Evolutionary conservation across 2,888 invertebrate genomes (phyloP).

Genomic region (Notodonta ziczac): DNA sequence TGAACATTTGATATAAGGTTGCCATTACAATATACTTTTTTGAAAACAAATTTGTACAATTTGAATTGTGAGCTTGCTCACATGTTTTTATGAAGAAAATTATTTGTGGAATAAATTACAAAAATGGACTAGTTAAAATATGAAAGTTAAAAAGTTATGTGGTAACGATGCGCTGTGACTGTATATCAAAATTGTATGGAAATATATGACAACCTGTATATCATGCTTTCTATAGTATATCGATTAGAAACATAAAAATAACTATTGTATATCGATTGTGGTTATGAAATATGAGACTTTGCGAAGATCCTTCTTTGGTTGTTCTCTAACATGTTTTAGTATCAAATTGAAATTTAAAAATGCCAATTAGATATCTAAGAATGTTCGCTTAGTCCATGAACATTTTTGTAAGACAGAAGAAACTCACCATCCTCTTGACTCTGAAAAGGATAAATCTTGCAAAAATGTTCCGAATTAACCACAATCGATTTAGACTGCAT

Average conservation of each 20-base stretch:
- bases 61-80: no score
- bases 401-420: constrained; percentile 70
- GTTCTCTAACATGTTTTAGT: constrained; percentile 11
- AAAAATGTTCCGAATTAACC: constrained; percentile 67
- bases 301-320: constrained; percentile 57
- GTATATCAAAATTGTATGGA: constrained; percentile 4
- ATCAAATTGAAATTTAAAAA: constrained; percentile 12
- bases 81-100: no score
- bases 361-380: constrained; percentile 39
- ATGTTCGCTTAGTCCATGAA: constrained; percentile 67
- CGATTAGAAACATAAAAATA: constrained; percentile 23
- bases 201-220: constrained; percentile 70
- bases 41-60: constrained; percentile 1
- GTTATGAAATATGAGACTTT: constrained; percentile 55
- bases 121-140: background rate
- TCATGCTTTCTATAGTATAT: constrained; percentile 29
- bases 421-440: constrained; percentile 80
- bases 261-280: constrained; percentile 53
- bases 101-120: no score
- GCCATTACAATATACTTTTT: constrained; percentile 58
- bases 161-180: background rate
- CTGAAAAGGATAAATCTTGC: constrained; percentile 79
- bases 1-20: constrained; percentile 68
- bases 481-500: constrained; percentile 49
- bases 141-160: background rate